Evolutionary conservation across 2,113 vertebrate genomes (phyloP).

Genomic region (Lichenostomus cassidix): DNA sequence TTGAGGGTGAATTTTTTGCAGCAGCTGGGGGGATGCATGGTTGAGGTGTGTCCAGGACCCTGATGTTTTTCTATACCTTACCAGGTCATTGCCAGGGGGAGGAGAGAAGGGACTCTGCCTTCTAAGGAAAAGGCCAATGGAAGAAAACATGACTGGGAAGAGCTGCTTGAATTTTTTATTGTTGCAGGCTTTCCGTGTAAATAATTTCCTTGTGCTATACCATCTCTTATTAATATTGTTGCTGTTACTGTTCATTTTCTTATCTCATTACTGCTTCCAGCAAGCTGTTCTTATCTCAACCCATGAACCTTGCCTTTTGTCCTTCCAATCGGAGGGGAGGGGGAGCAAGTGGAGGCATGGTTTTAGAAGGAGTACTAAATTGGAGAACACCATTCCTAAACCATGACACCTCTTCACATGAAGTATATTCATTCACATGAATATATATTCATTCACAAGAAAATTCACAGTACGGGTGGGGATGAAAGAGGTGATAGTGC

Average conservation of each 20-base stretch:
- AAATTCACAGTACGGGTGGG: not conserved
- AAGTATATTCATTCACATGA: not conserved
- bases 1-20: not conserved
- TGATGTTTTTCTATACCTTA: not conserved
- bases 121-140: not conserved
- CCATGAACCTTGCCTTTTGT: not conserved
- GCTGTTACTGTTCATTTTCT: not conserved
- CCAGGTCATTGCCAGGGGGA: not conserved
- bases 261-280: not conserved
- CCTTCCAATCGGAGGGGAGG: not conserved
- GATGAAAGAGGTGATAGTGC: not conserved
- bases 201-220: not conserved
- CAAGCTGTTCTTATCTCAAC: not conserved
- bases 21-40: no score
- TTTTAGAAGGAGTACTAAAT: not conserved
- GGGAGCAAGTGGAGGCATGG: not conserved
- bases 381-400: not conserved
- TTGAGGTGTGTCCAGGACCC: not conserved
- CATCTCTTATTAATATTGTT: not conserved
- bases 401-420: rapidly evolving
- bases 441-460: not conserved
- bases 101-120: not conserved
- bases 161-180: not conserved
- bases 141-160: not conserved
- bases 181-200: not conserved